Base-by-base conservation (phyloP, 2,113 vertebrate species). In the Coracopsis vasa region DNA sequence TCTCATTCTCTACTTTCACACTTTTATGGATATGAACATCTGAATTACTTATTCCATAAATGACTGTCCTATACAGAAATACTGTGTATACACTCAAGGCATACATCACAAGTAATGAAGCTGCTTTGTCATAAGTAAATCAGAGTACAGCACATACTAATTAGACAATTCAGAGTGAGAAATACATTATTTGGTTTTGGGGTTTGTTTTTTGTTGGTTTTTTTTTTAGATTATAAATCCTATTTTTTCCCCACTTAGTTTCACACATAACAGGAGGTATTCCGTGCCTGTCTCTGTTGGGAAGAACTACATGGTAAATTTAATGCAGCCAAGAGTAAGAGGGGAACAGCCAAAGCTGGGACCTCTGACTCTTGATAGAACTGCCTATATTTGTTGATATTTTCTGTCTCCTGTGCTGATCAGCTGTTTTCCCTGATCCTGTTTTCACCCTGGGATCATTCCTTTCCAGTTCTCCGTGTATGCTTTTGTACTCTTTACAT, bases 201-300 rank as follows among this genome's bases (percentile, higher is more conserved):
- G 7, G n/a, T 13, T 48, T 48, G 23, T 48, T 48, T 13, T 14
- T 25, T 13, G 0, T 7, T 45, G 44, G 18, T 21, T 14, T 3
- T 18, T 33, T 4, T 67, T 51, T 84, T 92, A 12, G 27, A 24
- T 29, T n/a, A 54, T 9, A 75, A 14, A 0, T 1, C 6, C 23
- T 54, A 2, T 11, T 20, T 42, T 86, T 35, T 11, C 9, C 7
- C 23, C 29, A 6, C 11, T 29, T 10, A 41, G 7, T 58, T 90
- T 45, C 33, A 62, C 5, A 37, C 17, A 15, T 58, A 62, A 28
- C 10, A 17, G 7, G 37, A 79, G 20, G 11, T 45, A 75, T 50
- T 65, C 8, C 8, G 18, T 9, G 1, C 4, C 6, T 33, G 28
- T 4, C 35, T 69, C 58, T 31, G 1, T 3, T 50, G 10, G 27